A percentile compares a stretch with the other conserved stretches of the same genome.
phyloP scores from a whole-genome alignment of 2,888 invertebrate species.

The Lithosia quadra region DNA sequence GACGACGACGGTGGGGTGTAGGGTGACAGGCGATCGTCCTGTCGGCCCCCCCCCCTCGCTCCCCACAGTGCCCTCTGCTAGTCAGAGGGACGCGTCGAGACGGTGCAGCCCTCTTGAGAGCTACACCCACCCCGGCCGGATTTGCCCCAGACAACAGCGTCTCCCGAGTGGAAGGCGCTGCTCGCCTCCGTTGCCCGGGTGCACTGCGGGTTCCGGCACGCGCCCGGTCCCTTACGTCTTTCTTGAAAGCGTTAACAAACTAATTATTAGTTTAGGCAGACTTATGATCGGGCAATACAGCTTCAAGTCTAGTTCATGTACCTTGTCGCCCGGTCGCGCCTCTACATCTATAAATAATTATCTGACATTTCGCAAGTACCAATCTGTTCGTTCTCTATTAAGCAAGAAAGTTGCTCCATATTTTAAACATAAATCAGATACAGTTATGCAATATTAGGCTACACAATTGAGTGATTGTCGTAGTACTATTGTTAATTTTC shows the following conservation, averaged over 20 bases:
- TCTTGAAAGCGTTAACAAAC: neutral
- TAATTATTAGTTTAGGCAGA: neutral
- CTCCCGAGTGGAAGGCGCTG: too few species aligned
- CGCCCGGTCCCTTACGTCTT: too few species aligned
- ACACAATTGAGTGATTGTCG: slow-evolving; percentile 26
- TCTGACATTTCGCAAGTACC: slow-evolving; percentile 29
- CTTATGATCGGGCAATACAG: neutral
- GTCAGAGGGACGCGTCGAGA: too few species aligned
- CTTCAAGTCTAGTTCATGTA: neutral
- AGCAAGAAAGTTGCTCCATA: slow-evolving; percentile 41
- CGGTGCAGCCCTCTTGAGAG: too few species aligned
- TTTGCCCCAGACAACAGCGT: too few species aligned
- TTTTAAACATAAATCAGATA: slow-evolving; percentile 40
- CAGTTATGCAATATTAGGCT: slow-evolving; percentile 33
- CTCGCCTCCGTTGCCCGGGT: too few species aligned
- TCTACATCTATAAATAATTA: neutral
- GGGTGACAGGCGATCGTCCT: too few species aligned
- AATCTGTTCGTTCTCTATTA: slow-evolving; percentile 25
- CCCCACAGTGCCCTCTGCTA: too few species aligned
- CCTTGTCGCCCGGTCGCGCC: neutral
- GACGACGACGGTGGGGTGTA: too few species aligned
- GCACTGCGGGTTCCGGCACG: too few species aligned
- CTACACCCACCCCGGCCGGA: too few species aligned
- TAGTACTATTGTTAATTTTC: slow-evolving; percentile 2
- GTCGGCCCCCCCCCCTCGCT: too few species aligned